Conservation (phyloP, 2,113 vertebrate species). For the Capricornis sumatraensis region DNA sequence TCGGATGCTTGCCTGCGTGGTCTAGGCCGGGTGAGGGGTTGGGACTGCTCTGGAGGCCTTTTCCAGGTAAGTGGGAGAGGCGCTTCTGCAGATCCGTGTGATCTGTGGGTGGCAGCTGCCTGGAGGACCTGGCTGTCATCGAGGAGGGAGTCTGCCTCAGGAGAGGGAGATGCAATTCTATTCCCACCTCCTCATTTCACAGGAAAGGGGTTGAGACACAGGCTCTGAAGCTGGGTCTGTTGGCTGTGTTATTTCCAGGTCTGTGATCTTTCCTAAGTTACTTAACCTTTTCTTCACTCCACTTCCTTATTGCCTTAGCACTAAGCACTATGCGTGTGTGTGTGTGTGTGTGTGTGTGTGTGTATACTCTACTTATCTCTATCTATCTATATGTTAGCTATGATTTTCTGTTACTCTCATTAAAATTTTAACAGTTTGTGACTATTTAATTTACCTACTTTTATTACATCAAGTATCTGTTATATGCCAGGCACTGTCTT, state of each 20-base stretch:
- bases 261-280: background rate
- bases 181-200: background rate
- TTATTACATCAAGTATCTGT: background rate
- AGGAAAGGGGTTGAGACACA: background rate
- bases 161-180: background rate
- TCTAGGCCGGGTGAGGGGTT: rapidly evolving
- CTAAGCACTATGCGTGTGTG: background rate
- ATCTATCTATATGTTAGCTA: background rate
- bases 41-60: background rate
- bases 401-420: background rate
- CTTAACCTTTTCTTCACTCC: background rate
- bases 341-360: background rate
- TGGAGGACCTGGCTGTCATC: rapidly evolving
- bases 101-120: rapidly evolving
- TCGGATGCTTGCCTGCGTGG: rapidly evolving
- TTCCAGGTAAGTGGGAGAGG: background rate
- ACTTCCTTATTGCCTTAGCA: background rate
- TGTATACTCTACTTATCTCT: background rate
- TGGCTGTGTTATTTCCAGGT: background rate
- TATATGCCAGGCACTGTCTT: background rate
- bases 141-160: rapidly evolving
- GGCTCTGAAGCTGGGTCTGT: background rate
- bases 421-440: background rate
- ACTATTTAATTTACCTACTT: background rate
- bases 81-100: rapidly evolving